Percentiles rank a stretch among this genome's conserved stretches.
phyloP scores from a whole-genome alignment of 2,113 vertebrate genomes.

The Stictonetta naevosa region DNA sequence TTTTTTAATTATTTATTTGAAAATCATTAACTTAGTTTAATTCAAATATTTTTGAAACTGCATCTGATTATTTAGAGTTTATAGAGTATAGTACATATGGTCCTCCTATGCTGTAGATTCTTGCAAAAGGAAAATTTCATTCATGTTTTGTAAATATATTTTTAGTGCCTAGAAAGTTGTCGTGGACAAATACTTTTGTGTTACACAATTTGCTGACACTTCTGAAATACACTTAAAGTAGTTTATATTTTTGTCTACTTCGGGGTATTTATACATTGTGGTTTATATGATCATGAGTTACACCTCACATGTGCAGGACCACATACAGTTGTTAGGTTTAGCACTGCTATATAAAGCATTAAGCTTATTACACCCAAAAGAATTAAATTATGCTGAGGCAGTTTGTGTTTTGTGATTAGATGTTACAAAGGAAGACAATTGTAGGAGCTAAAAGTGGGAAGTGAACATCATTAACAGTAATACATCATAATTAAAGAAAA shows the following conservation, averaged over 20 bases:
- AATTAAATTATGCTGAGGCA: constrained; percentile 47
- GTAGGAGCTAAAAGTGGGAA: neutral
- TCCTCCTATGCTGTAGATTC: neutral
- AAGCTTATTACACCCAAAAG: constrained; percentile 5
- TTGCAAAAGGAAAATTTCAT: neutral
- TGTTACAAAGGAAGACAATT: neutral
- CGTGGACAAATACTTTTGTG: neutral
- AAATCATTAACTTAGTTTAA: neutral
- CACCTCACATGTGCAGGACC: neutral
- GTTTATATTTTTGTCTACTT: neutral
- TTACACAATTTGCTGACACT: neutral
- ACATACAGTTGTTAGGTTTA: neutral
- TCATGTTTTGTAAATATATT: neutral
- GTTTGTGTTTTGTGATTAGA: constrained; percentile 23
- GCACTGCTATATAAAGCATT: constrained; percentile 52
- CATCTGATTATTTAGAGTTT: neutral
- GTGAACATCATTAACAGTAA: neutral
- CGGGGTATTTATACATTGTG: neutral
- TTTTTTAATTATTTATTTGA: neutral
- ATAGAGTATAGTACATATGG: neutral
- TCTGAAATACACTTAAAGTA: neutral
- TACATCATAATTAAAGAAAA: neutral
- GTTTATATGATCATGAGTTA: neutral
- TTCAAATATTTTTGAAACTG: neutral
- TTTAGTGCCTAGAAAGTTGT: neutral